A percentile compares a stretch with the other conserved stretches of the same genome.
Evolutionary conservation across 2,888 invertebrate genomes (phyloP).

Genomic region (Chrysopilus asiliformis): DNA sequence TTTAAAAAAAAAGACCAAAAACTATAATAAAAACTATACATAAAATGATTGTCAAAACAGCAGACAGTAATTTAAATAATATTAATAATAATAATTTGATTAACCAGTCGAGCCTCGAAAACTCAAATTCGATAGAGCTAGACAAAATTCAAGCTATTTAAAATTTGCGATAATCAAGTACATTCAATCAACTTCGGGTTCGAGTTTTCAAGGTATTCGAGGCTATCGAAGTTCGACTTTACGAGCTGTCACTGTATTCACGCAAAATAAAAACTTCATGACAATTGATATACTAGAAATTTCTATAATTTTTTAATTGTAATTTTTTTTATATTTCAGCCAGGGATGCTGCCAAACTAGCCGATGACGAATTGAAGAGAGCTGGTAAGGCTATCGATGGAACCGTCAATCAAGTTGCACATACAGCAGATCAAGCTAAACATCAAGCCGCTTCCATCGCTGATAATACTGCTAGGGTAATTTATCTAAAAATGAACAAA

Average conservation of each 20-base stretch:
- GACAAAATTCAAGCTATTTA: too few species aligned
- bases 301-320: too few species aligned
- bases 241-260: too few species aligned
- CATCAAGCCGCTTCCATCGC: constrained; percentile 29
- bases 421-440: constrained; percentile 29
- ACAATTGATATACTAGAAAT: too few species aligned
- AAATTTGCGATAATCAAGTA: too few species aligned
- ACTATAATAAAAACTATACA: neutral
- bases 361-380: constrained; percentile 28
- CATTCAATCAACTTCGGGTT: too few species aligned
- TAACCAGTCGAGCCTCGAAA: neutral
- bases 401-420: constrained; percentile 24
- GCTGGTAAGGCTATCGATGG: constrained; percentile 32
- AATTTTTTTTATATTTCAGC: constrained; percentile 19
- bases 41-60: constrained; percentile 2
- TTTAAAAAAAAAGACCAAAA: neutral
- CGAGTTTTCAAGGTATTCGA: too few species aligned
- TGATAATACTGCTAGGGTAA: constrained; percentile 27
- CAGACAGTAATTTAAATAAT: neutral
- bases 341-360: constrained; percentile 34
- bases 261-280: too few species aligned
- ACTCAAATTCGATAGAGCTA: too few species aligned
- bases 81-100: constrained; percentile 5
- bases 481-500: too few species aligned
- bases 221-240: too few species aligned